Evolutionary conservation across 2,797 vertebrate species (phyloP).

Genomic region (Melanotaenia parkinsoni): DNA sequence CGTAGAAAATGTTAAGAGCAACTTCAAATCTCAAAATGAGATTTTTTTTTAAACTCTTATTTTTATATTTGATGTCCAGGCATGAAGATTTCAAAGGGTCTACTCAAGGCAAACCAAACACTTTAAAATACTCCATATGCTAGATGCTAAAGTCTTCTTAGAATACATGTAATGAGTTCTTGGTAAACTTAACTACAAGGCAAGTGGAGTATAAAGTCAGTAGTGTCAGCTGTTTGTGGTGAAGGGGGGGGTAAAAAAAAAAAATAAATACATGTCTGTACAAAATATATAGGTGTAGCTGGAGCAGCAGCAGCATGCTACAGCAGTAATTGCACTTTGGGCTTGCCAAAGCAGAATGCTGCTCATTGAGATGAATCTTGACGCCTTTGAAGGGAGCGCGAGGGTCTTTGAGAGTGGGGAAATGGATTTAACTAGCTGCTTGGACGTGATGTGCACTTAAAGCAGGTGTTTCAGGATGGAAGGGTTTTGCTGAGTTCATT

Average conservation of each 20-base stretch:
- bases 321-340: conserved; percentile 73
- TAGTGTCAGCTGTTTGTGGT: conserved; percentile 68
- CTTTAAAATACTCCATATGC: not conserved
- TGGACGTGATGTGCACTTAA: conserved; percentile 70
- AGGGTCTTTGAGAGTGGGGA: conserved; percentile 73
- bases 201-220: conserved; percentile 55
- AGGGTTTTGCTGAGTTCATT: conserved; percentile 76
- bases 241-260: not conserved
- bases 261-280: conserved; percentile 63
- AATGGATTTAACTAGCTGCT: conserved; percentile 77
- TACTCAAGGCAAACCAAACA: not conserved
- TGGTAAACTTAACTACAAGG: conserved; percentile 51
- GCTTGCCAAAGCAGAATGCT: conserved; percentile 81
- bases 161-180: conserved; percentile 21
- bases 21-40: not conserved
- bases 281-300: conserved; percentile 73
- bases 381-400: conserved; percentile 77
- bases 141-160: conserved; percentile 25
- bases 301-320: conserved; percentile 67
- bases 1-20: conserved; percentile 23
- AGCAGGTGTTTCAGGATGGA: conserved; percentile 69
- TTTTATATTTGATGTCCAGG: not conserved
- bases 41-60: not conserved
- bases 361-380: conserved; percentile 81
- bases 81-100: not conserved